Conservation (phyloP, 2,797 vertebrate genomes). For the Molossus alvarezi region DNA sequence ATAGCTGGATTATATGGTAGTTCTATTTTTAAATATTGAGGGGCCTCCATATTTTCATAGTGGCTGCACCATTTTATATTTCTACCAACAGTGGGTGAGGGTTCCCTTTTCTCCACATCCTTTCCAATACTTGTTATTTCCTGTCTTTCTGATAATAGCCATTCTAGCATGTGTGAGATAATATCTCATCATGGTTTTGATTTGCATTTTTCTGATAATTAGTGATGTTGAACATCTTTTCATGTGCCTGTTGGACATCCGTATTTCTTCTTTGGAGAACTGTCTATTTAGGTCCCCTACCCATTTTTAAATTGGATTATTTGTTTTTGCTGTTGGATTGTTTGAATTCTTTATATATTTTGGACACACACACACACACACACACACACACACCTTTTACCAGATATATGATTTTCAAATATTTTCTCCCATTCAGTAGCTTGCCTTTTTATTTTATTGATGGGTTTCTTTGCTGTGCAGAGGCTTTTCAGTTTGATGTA, state of each 20-base stretch:
- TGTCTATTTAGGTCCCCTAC: too few relatives aligned
- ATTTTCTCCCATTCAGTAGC: background rate
- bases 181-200: background rate
- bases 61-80: background rate
- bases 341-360: too few relatives aligned
- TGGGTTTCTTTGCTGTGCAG: background rate
- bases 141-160: background rate
- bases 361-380: too few relatives aligned
- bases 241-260: too few relatives aligned
- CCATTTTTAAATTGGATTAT: too few relatives aligned
- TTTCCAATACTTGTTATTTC: background rate
- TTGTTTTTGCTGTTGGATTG: too few relatives aligned
- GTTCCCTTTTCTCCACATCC: background rate
- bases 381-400: too few relatives aligned
- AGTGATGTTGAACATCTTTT: too few relatives aligned
- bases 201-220: background rate
- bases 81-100: background rate
- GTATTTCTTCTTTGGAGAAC: too few relatives aligned
- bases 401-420: too few relatives aligned
- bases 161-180: background rate
- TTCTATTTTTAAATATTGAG: background rate
- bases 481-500: background rate
- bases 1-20: background rate
- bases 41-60: background rate
- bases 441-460: background rate